phyloP scores from a whole-genome alignment of 2,888 invertebrate species.

The Danaus chrysippus region DNA sequence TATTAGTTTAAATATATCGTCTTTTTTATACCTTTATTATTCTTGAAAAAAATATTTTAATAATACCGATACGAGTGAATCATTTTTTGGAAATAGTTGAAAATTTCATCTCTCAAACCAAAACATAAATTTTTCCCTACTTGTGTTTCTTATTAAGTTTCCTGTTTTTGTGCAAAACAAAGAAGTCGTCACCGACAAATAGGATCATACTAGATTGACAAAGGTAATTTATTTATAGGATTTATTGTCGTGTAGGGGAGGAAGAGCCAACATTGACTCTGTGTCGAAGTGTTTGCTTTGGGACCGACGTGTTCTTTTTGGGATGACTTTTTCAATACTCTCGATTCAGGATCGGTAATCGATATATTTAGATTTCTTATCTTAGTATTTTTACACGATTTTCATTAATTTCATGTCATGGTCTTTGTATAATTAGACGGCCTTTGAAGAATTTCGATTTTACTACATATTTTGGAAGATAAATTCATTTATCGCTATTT shows the following conservation, averaged over 20 bases:
- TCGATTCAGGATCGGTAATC: conserved; percentile 12
- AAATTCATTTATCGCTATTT: too few relatives aligned
- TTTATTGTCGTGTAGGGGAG: conserved; percentile 62
- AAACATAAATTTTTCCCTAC: too few relatives aligned
- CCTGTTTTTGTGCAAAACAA: conserved; percentile 14
- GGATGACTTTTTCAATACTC: conserved; percentile 30
- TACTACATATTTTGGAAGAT: too few relatives aligned
- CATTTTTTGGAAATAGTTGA: too few relatives aligned
- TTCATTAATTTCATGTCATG: neutral
- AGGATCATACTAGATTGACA: conserved; percentile 66
- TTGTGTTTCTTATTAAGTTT: neutral
- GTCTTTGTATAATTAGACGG: neutral
- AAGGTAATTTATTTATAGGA: conserved; percentile 74
- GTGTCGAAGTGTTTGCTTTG: conserved; percentile 68
- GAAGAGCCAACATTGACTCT: conserved; percentile 65
- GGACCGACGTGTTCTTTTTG: conserved; percentile 42
- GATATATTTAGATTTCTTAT: conserved; percentile 1
- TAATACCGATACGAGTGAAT: too few relatives aligned
- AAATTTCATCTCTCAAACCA: too few relatives aligned
- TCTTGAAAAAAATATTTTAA: too few relatives aligned
- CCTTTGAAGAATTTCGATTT: too few relatives aligned
- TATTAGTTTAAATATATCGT: too few relatives aligned
- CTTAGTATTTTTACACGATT: neutral
- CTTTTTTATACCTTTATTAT: too few relatives aligned
- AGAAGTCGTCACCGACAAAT: conserved; percentile 41